phyloP scores from a whole-genome alignment of 2,888 invertebrate genomes.

The Torymus texanus region DNA sequence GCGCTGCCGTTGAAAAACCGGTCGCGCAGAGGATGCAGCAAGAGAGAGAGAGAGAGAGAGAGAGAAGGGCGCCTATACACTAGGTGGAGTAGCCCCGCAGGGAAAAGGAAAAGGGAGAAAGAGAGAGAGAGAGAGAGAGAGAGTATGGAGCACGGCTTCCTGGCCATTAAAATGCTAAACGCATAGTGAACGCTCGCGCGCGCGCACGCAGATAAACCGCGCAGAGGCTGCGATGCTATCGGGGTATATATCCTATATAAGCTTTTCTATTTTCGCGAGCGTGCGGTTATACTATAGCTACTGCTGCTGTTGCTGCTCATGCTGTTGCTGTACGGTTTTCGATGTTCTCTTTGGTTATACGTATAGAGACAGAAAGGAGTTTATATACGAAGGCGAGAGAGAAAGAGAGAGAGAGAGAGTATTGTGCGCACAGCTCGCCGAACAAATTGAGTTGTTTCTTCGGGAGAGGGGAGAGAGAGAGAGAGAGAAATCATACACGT shows the following conservation, averaged over 20 bases:
- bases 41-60: conserved; percentile 1
- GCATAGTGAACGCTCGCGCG: conserved; percentile 46
- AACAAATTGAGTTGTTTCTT: conserved; percentile 46
- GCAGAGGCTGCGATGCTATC: conserved; percentile 45
- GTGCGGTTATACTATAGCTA: too few relatives aligned
- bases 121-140: conserved; percentile 19
- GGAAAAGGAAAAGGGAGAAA: conserved; percentile 25
- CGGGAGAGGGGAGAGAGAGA: conserved; percentile 4
- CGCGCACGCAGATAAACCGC: conserved; percentile 52
- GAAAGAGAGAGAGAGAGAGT: neutral
- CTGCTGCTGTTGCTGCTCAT: too few relatives aligned
- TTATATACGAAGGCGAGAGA: neutral
- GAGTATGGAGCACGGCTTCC: conserved; percentile 39
- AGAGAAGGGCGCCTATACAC: conserved; percentile 5
- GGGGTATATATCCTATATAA: conserved; percentile 52
- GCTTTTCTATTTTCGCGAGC: neutral
- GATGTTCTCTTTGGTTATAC: too few relatives aligned
- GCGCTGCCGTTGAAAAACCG: conserved; percentile 64
- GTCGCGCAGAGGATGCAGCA: conserved; percentile 57
- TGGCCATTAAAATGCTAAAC: conserved; percentile 70
- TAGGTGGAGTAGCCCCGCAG: conserved; percentile 18
- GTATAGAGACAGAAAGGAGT: too few relatives aligned
- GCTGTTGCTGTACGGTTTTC: too few relatives aligned
- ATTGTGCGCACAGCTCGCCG: conserved; percentile 9
- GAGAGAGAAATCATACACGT: conserved; percentile 20